phyloP scores from a whole-genome alignment of 2,113 vertebrate species.

The Petrocephalus zakoni region DNA sequence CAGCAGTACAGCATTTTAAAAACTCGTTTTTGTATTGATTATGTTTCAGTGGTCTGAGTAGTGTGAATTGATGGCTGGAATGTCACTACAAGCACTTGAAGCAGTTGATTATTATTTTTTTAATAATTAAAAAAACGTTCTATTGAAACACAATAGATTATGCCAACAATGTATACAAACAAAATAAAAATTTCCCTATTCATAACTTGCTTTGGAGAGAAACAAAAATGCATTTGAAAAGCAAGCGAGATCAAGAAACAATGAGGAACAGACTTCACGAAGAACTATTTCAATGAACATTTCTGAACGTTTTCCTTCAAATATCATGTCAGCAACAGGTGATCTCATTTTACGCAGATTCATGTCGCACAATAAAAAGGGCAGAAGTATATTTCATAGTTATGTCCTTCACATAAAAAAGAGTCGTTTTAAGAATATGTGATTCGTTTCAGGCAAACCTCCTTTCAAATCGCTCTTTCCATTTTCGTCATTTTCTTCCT shows the following conservation, averaged over 20 bases:
- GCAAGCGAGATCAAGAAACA: slow-evolving; percentile 38
- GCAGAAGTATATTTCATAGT: slow-evolving; percentile 54
- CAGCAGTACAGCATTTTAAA: background rate
- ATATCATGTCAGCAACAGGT: slow-evolving; percentile 60
- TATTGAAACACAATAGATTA: slow-evolving; percentile 72
- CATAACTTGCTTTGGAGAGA: slow-evolving; percentile 55
- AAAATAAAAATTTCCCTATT: slow-evolving; percentile 63
- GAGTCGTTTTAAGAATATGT: slow-evolving; percentile 24
- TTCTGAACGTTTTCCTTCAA: slow-evolving; percentile 53
- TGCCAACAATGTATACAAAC: slow-evolving; percentile 73
- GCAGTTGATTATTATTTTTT: slow-evolving; percentile 57
- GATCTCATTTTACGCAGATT: slow-evolving; percentile 36
- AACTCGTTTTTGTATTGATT: background rate
- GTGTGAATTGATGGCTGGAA: background rate
- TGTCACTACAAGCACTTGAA: slow-evolving; percentile 24
- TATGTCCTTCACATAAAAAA: slow-evolving; percentile 51
- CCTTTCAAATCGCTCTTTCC: slow-evolving; percentile 23
- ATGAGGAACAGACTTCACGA: slow-evolving; percentile 64
- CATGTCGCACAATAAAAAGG: slow-evolving; percentile 48
- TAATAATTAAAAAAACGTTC: slow-evolving; percentile 72
- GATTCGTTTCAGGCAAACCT: slow-evolving; percentile 4
- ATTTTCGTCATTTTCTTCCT: slow-evolving; percentile 25
- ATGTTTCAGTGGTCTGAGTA: background rate
- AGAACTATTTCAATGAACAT: slow-evolving; percentile 61
- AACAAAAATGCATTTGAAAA: slow-evolving; percentile 56